Evolutionary conservation across 2,888 invertebrate species (phyloP), one percentile per base, ranked within the genome.

Genomic region (Drosophila acutilabella): DNA sequence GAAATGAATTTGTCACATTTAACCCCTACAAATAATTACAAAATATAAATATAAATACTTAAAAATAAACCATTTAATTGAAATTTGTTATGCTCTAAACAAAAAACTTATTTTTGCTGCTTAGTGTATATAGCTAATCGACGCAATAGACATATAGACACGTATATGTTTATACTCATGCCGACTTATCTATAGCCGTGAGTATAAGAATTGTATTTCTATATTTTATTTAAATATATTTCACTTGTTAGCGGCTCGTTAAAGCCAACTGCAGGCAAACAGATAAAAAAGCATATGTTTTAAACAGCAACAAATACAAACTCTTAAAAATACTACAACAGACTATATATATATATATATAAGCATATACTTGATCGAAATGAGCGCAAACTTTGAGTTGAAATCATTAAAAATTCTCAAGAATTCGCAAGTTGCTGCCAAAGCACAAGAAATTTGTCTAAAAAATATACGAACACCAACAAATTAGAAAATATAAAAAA

Each of bases 141-240:
- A 20, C 36, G 33, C 14, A 14, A 11, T 23, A 47, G 13, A 23
- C 18, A 59, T 30, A 40, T 50, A 36, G 11, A 36, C 36, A 13
- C 13, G 36, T 36, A 60, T 60, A 33, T 36, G 30, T 44, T 44
- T 44, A 36, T 52, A 26, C 20, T 10, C 33, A 50, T n/a, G 14
- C 42, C 42, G 42, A 42, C 18, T 14, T 59, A 16, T 50, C 36
- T 56, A 36, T 57, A 72, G 64, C 64, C 50, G 1, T 6, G 64
- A 48, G 65, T 44, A 68, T 45, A 60, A 54, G 51, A 71, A 53
- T 72, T 84, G 80, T 83, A 79, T 79, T 67, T 62, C 54, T 52
- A 84, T 71, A 73, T 73, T 69, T 78, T 69, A 74, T 79, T 81
- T 69, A 70, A 74, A 87, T 84, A 79, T 74, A 59, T 74, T 47